phyloP scores from a whole-genome alignment of 2,797 vertebrate genomes.

The Odontamblyopus lacepedii region DNA sequence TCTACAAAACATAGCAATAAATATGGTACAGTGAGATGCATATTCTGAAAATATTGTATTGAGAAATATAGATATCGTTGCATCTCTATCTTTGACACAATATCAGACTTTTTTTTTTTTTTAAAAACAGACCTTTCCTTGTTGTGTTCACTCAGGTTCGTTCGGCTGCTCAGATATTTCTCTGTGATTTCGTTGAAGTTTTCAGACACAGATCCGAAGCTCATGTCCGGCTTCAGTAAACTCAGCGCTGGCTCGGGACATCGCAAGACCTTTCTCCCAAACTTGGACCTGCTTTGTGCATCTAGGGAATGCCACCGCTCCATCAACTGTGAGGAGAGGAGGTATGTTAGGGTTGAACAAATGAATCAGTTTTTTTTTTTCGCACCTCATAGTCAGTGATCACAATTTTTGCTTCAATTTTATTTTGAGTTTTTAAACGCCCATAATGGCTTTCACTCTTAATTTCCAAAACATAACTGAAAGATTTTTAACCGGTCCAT shows the following conservation, averaged over 20 bases:
- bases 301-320: conserved; percentile 84
- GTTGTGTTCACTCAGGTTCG: conserved; percentile 54
- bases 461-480: too few species aligned
- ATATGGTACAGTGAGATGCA: too few species aligned
- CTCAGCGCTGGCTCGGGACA: conserved; percentile 90
- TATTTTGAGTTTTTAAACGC: too few species aligned
- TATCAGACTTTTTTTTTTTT: not conserved
- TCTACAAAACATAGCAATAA: too few species aligned
- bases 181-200: conserved; percentile 83
- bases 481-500: too few species aligned
- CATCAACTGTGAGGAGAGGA: conserved; percentile 72
- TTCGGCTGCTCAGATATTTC: conserved; percentile 72
- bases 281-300: conserved; percentile 76
- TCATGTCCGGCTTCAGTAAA: conserved; percentile 84
- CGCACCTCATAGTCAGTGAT: too few species aligned
- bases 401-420: too few species aligned
- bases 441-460: too few species aligned
- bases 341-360: not conserved
- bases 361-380: too few species aligned
- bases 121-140: conserved; percentile 73
- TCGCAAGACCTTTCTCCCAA: conserved; percentile 77
- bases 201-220: conserved; percentile 94
- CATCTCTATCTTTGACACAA: too few species aligned
- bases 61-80: too few species aligned
- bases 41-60: too few species aligned